A percentile compares a stretch with the other conserved stretches of the same genome.
Evolutionary conservation across 2,113 vertebrate genomes (phyloP).

Genomic region (Phrynosoma platyrhinos): DNA sequence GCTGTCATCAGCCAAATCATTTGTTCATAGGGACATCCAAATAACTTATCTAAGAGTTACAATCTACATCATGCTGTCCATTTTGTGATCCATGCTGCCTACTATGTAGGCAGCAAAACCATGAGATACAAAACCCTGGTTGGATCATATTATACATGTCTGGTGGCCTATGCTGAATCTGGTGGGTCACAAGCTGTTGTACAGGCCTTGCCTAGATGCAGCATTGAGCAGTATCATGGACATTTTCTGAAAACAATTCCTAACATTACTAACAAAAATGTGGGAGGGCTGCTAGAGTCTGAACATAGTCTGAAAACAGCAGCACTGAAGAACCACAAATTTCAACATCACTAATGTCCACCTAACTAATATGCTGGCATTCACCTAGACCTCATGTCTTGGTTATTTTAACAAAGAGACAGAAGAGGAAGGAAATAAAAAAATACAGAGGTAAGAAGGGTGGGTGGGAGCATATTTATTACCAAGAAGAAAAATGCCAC

Average conservation of each 20-base stretch:
- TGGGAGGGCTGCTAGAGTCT: not conserved
- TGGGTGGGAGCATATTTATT: not conserved
- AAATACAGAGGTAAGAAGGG: not conserved
- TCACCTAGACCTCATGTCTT: not conserved
- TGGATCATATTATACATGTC: not conserved
- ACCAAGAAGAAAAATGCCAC: not conserved
- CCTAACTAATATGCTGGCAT: not conserved
- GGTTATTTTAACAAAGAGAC: not conserved
- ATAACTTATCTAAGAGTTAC: not conserved
- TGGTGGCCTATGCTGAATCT: not conserved
- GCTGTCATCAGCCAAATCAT: not conserved
- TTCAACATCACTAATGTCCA: not conserved
- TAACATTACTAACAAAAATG: not conserved
- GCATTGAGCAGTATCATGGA: not conserved
- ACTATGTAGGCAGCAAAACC: not conserved
- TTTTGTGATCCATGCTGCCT: not conserved
- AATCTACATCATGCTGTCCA: not conserved
- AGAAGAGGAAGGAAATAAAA: not conserved
- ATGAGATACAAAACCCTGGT: not conserved
- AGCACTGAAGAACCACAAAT: not conserved
- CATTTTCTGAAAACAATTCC: not conserved
- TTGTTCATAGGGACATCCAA: conserved; percentile 2
- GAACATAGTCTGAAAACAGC: too few relatives aligned
- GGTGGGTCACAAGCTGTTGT: not conserved
- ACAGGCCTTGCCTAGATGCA: not conserved